phyloP scores from a whole-genome alignment of 2,888 invertebrate genomes.

The Drosophila putrida region DNA sequence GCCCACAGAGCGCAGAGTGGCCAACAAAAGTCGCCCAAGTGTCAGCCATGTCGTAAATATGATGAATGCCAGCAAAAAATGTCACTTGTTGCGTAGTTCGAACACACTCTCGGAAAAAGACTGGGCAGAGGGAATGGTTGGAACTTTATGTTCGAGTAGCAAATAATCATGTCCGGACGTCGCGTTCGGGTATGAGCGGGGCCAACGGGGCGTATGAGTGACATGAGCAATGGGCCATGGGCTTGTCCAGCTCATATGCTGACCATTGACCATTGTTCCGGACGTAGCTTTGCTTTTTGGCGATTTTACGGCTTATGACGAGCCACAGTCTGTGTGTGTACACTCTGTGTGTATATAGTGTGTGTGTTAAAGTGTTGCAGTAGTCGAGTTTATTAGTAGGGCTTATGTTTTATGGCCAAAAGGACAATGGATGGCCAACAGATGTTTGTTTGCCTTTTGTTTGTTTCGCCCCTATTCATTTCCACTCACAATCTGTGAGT shows the following conservation, averaged over 20 bases:
- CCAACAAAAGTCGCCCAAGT: conserved; percentile 35
- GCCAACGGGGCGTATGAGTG: conserved; percentile 68
- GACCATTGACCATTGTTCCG: conserved; percentile 58
- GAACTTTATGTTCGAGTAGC: conserved; percentile 79
- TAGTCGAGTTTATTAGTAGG: conserved; percentile 77
- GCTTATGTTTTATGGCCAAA: conserved; percentile 78
- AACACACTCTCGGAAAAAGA: conserved; percentile 5
- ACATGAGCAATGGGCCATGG: conserved; percentile 65
- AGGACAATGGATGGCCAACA: conserved; percentile 79
- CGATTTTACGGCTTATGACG: conserved; percentile 81
- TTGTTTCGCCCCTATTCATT: conserved; percentile 51
- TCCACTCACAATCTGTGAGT: conserved; percentile 23
- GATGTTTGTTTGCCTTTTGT: conserved; percentile 78
- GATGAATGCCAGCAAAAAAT: conserved; percentile 82
- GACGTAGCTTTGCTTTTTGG: conserved; percentile 79
- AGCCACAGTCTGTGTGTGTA: conserved; percentile 52
- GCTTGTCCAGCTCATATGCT: conserved; percentile 42
- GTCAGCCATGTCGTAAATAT: conserved; percentile 74
- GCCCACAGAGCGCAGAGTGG: conserved; percentile 14
- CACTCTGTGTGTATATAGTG: conserved; percentile 23
- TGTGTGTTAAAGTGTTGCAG: conserved; percentile 62
- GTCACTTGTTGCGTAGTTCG: conserved; percentile 79
- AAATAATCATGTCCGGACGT: conserved; percentile 76
- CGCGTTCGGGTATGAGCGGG: conserved; percentile 14
- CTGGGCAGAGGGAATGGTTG: conserved; percentile 10